A percentile compares a stretch with the other conserved stretches of the same genome.
These are phyloP conservation scores for Leucania comma DNA, from an alignment of 2,888 invertebrate species.

Conservation along the genomic window DNA sequence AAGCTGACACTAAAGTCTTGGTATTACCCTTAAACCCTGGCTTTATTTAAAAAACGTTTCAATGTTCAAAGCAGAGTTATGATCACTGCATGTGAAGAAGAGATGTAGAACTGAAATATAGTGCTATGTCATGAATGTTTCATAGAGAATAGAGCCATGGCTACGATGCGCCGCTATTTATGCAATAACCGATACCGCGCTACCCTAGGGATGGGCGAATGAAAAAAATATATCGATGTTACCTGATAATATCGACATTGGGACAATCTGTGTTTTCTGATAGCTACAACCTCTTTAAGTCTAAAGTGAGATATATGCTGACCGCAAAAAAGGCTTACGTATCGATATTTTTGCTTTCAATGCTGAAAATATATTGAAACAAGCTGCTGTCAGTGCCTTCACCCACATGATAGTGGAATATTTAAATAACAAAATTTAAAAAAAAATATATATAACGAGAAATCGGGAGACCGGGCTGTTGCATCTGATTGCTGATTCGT, in stretches of 20 bases:
- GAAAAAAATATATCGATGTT: not conserved
- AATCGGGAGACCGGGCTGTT: too few species aligned
- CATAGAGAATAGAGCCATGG: constrained; percentile 57
- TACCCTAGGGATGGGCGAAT: not conserved
- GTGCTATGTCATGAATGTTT: constrained; percentile 66
- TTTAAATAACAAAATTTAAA: too few species aligned
- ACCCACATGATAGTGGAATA: too few species aligned
- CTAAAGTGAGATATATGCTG: too few species aligned
- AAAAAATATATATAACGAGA: too few species aligned
- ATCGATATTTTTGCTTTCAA: not conserved
- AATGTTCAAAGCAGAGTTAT: constrained; percentile 54
- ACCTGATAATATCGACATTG: not conserved
- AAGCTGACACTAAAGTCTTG: not conserved
- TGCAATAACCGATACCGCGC: constrained; percentile 63
- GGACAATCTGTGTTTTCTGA: too few species aligned
- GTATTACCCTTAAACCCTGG: not conserved
- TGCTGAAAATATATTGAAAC: too few species aligned
- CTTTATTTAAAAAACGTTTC: constrained; percentile 46
- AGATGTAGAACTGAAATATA: constrained; percentile 53
- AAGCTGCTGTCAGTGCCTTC: too few species aligned
- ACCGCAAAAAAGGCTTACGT: too few species aligned
- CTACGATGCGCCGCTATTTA: constrained; percentile 57
- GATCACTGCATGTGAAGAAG: constrained; percentile 55
- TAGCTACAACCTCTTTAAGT: too few species aligned
- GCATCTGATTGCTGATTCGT: too few species aligned